phyloP scores from a whole-genome alignment of 2,797 vertebrate species.

The Sylvia borin region DNA sequence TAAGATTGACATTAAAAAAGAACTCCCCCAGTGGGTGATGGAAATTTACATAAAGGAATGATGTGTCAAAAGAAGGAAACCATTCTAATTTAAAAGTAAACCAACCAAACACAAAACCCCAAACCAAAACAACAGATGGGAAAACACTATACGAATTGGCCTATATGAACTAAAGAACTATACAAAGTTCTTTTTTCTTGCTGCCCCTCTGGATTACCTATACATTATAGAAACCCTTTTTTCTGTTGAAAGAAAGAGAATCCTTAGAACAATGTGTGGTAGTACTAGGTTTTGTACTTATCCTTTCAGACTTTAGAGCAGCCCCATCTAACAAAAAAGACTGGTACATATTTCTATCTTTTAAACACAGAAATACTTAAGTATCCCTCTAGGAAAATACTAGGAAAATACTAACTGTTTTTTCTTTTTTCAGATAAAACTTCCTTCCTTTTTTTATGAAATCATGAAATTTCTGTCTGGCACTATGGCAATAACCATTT shows the following conservation, averaged over 20 bases:
- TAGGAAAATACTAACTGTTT: neutral
- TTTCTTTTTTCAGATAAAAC: neutral
- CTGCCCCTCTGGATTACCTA: neutral
- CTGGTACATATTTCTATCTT: neutral
- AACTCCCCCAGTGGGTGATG: neutral
- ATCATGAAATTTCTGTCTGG: neutral
- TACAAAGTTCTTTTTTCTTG: neutral
- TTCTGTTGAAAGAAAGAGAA: neutral
- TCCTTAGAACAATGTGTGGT: neutral
- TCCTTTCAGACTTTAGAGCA: neutral
- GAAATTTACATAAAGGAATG: neutral
- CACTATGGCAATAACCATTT: neutral
- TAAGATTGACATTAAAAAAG: neutral
- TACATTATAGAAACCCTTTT: neutral
- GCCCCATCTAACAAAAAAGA: neutral
- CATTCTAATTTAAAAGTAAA: neutral
- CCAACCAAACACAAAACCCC: neutral
- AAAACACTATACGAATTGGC: neutral
- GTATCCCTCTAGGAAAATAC: neutral
- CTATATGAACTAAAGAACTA: too few species aligned
- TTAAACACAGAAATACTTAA: neutral
- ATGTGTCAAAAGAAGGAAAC: neutral
- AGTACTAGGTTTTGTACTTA: neutral
- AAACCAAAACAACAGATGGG: neutral
- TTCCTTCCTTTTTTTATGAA: neutral